A percentile compares a stretch with the other conserved stretches of the same genome.
Conservation (phyloP, 2,888 invertebrate genomes). For the Lamellibrachia satsuma region DNA sequence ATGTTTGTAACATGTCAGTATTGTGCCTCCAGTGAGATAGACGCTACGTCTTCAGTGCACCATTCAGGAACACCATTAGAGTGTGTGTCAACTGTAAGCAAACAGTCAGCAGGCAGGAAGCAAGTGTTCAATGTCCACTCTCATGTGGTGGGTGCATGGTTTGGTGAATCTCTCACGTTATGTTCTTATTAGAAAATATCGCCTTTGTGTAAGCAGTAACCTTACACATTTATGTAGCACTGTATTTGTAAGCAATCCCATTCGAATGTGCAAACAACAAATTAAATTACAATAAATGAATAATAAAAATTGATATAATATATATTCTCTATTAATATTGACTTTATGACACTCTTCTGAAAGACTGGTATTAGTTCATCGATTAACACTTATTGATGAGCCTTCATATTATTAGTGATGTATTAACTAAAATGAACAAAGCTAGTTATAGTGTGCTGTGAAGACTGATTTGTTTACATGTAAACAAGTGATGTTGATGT, state of each 20-base stretch:
- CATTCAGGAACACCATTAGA: background rate
- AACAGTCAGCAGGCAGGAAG: background rate
- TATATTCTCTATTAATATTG: background rate
- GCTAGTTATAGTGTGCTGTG: background rate
- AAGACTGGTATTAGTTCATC: too few relatives aligned
- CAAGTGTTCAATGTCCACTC: background rate
- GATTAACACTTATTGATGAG: background rate
- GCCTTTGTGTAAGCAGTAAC: background rate
- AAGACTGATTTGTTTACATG: background rate
- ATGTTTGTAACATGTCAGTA: background rate
- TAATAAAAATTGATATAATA: background rate
- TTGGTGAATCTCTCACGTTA: background rate
- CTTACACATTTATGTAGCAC: too few relatives aligned
- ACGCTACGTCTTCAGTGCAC: background rate
- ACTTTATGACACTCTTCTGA: background rate
- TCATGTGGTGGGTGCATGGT: background rate
- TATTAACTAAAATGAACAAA: background rate
- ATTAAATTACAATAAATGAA: background rate
- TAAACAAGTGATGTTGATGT: background rate
- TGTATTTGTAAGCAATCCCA: background rate
- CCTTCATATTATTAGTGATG: background rate
- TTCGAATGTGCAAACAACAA: background rate
- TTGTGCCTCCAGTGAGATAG: background rate
- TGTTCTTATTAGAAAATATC: background rate
- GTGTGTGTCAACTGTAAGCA: background rate